phyloP scores from a whole-genome alignment of 1,140 invertebrate genomes.

The Drosophila pachea region DNA sequence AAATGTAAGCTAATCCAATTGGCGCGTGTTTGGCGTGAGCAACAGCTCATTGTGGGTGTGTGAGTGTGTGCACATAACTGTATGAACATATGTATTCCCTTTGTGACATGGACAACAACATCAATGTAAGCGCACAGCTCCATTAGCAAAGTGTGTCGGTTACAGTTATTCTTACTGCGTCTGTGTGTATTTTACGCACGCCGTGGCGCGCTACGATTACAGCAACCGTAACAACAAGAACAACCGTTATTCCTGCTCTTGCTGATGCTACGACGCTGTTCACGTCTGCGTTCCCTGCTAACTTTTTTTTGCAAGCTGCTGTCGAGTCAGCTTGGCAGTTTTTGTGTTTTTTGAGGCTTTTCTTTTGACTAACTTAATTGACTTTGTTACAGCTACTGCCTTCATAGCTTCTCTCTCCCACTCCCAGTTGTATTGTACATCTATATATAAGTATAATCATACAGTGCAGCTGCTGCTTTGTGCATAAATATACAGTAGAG shows the following conservation, averaged over 20 bases:
- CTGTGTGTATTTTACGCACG: constrained; percentile 58
- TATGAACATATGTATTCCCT: constrained; percentile 59
- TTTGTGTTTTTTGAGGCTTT: constrained; percentile 27
- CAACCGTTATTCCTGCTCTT: constrained; percentile 5
- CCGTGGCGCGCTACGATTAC: constrained; percentile 39
- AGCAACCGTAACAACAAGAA: constrained; percentile 14
- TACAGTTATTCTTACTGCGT: constrained; percentile 8
- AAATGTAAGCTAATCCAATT: constrained; percentile 53
- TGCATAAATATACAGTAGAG: constrained; percentile 2
- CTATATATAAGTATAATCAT: background rate
- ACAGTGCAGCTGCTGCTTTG: constrained; percentile 13
- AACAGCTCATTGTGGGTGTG: constrained; percentile 36
- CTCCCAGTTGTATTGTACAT: background rate
- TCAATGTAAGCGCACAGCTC: constrained; percentile 44
- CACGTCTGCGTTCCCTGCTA: constrained; percentile 32
- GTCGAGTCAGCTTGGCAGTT: constrained; percentile 36
- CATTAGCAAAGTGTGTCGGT: constrained; percentile 53
- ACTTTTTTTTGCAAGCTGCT: constrained; percentile 33
- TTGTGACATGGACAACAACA: constrained; percentile 44
- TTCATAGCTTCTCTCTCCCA: background rate
- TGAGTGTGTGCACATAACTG: background rate
- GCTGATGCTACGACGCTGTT: constrained; percentile 41
- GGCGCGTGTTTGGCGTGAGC: constrained; percentile 51
- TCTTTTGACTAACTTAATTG: constrained; percentile 41
- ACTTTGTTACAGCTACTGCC: constrained; percentile 9